Evolutionary conservation across 2,888 invertebrate species (phyloP), one percentile per base, ranked within the genome.

Genomic region (Geotrupes spiniger): DNA sequence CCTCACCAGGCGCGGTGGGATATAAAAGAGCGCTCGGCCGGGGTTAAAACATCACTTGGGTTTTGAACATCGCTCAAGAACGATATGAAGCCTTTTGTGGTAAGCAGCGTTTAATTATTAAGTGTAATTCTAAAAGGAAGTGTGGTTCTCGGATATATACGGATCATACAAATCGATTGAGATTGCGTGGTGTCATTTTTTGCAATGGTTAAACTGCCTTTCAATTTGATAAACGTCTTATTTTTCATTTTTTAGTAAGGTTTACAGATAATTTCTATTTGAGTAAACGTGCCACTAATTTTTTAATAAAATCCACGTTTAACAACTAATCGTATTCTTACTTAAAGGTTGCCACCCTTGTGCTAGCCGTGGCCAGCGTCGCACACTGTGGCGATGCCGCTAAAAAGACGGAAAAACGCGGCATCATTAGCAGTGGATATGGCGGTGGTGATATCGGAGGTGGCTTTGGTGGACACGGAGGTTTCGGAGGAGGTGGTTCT

Each of bases 311-410:
- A n/a, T n/a, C n/a, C n/a, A n/a, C n/a, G n/a, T n/a, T n/a, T n/a
- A n/a, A n/a, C n/a, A n/a, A n/a, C n/a, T n/a, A n/a, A n/a, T n/a
- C n/a, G n/a, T n/a, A n/a, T n/a, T 37, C 28, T 40, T 44, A 51
- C 6, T 60, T 60, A 1, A 56, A 73, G 73, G 58, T 68, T 43
- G 53, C 67, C 40, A 67, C 59, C 27, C 50, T 61, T 25, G 58
- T 57, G 16, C 40, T 63, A 21, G 63, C 64, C 29, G 59, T 60
- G 37, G 43, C 47, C 26, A 42, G 47, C 21, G 28, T 44, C 11
- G 40, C 41, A n/a, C 50, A 49, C 46, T 53, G 56, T 41, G 58
- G 58, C 12, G 52, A 53, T 33, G 39, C 46, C 25, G 53, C 29
- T 44, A 49, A 43, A 29, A 44, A 45, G 43, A 49, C 42, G 10